Evolutionary conservation across 2,113 vertebrate genomes (phyloP).

Genomic region (Phalacrocorax brasilianus): DNA sequence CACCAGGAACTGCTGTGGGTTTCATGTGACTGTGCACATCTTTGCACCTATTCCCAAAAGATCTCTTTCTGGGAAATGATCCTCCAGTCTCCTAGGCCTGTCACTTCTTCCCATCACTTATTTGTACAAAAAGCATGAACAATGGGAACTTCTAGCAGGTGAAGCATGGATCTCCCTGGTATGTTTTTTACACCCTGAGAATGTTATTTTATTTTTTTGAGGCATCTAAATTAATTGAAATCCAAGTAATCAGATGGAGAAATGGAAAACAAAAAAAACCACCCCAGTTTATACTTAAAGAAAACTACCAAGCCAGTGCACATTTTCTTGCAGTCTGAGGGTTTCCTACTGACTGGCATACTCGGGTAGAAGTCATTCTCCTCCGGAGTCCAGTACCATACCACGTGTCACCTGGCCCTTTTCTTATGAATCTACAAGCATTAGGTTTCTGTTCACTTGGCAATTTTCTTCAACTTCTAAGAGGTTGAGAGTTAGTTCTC

Average conservation of each 20-base stretch:
- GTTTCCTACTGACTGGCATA: neutral
- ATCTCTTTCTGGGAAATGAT: neutral
- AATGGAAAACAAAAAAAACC: neutral
- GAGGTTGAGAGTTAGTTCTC: neutral
- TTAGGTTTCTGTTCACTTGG: neutral
- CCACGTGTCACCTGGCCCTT: rapidly evolving
- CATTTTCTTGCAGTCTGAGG: neutral
- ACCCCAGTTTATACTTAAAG: neutral
- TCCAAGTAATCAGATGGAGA: neutral
- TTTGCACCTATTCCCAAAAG: neutral
- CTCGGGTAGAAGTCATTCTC: neutral
- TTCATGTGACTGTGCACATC: neutral
- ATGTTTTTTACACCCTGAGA: neutral
- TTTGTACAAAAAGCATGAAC: neutral
- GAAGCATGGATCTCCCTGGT: neutral
- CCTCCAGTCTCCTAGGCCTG: neutral
- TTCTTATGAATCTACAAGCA: neutral
- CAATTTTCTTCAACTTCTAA: neutral
- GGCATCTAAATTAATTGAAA: neutral
- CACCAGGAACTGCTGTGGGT: neutral
- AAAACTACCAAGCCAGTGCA: neutral
- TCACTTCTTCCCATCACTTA: neutral
- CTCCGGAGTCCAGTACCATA: neutral
- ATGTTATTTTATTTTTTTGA: neutral
- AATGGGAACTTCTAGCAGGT: neutral